Percentiles rank a stretch among this genome's conserved stretches.
Conservation (phyloP, 2,797 vertebrate species). For the Salmo trutta region DNA sequence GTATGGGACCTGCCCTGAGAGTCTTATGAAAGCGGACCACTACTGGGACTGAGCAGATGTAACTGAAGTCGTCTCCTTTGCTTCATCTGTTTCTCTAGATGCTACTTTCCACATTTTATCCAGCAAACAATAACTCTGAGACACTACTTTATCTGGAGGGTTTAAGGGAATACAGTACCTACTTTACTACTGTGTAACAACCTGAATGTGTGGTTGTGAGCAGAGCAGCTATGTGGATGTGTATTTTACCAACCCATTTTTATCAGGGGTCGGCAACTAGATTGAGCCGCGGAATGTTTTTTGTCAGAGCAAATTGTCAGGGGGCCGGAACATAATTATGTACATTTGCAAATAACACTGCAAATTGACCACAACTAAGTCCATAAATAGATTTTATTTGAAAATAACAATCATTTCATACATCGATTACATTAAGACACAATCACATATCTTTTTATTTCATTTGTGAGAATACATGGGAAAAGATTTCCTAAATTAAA, state of each 20-base stretch:
- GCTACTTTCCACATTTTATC: slow-evolving; percentile 29
- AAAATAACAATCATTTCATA: too few relatives aligned
- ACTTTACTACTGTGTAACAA: neutral
- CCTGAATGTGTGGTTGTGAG: neutral
- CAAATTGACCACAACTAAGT: too few relatives aligned
- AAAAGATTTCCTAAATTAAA: too few relatives aligned
- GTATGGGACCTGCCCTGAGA: neutral
- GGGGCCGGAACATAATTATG: too few relatives aligned
- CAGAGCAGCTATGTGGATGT: neutral
- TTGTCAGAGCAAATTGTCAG: neutral
- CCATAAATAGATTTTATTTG: too few relatives aligned
- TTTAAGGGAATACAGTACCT: neutral
- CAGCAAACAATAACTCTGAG: neutral
- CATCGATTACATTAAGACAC: too few relatives aligned
- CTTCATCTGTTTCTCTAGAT: neutral
- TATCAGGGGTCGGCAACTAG: too few relatives aligned
- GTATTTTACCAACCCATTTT: neutral
- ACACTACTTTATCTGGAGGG: neutral
- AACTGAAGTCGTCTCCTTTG: neutral
- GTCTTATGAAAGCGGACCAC: neutral
- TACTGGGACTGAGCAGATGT: neutral
- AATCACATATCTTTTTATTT: too few relatives aligned
- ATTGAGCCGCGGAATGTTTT: too few relatives aligned
- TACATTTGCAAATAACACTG: too few relatives aligned
- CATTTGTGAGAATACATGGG: too few relatives aligned